Percentiles rank a stretch among this genome's conserved stretches.
Conservation (phyloP, 2,113 vertebrate genomes). For the Apodemus sylvaticus region DNA sequence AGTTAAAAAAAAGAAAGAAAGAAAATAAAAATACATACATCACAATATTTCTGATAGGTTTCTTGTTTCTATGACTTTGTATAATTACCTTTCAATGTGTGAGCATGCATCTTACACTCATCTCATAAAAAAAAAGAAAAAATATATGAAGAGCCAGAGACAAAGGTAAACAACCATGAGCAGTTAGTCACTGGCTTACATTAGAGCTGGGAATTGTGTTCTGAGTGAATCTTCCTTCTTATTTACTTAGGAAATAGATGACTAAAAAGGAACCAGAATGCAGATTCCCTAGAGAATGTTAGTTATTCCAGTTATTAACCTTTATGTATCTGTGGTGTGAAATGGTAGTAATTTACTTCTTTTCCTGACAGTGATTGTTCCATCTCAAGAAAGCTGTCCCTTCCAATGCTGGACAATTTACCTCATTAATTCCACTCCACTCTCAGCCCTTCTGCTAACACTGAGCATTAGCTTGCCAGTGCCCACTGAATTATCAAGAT, state of each 20-base stretch:
- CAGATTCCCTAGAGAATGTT: not conserved
- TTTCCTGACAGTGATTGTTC: not conserved
- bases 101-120: no score
- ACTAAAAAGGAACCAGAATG: not conserved
- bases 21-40: no score
- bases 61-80: no score
- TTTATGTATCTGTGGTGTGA: not conserved
- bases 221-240: not conserved
- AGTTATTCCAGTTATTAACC: slow-evolving; percentile 10
- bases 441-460: not conserved
- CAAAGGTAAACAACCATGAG: not conserved
- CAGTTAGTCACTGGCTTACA: not conserved
- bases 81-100: no score
- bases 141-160: not conserved
- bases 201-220: not conserved
- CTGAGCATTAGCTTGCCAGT: not conserved
- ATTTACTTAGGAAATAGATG: not conserved
- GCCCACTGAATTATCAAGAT: not conserved
- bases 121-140: no score
- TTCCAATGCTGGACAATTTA: not conserved
- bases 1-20: no score
- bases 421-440: not conserved
- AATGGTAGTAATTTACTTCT: not conserved
- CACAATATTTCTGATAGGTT: no score
- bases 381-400: not conserved